These are phyloP conservation scores for Heliconius ismenius DNA, from an alignment of 2,888 invertebrate species.

Conservation along the genomic window DNA sequence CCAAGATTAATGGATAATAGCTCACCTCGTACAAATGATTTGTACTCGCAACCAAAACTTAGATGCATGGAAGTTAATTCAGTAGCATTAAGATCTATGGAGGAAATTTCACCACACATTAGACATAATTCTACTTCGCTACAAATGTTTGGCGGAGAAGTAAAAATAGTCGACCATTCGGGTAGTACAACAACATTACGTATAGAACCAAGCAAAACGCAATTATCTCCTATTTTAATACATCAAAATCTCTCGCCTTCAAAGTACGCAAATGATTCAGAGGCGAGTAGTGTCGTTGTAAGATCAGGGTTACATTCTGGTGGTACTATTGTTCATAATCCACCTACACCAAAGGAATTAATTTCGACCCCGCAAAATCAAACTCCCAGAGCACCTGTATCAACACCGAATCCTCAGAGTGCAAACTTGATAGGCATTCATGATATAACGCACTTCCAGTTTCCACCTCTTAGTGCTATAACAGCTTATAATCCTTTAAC, in stretches of 20 bases:
- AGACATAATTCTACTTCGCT: slow-evolving; percentile 79
- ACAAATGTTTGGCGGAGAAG: slow-evolving; percentile 90
- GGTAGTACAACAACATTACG: slow-evolving; percentile 86
- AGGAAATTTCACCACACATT: slow-evolving; percentile 82
- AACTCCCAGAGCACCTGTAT: slow-evolving; percentile 81
- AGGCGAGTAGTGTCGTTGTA: slow-evolving; percentile 87
- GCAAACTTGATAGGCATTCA: slow-evolving; percentile 80
- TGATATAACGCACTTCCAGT: slow-evolving; percentile 82
- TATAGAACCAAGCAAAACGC: slow-evolving; percentile 84
- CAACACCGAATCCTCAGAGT: slow-evolving; percentile 67
- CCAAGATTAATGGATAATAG: slow-evolving; percentile 70
- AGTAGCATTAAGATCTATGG: slow-evolving; percentile 77
- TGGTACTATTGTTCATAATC: slow-evolving; percentile 87
- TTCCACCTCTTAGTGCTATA: slow-evolving; percentile 86
- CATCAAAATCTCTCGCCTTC: slow-evolving; percentile 77
- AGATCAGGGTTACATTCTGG: slow-evolving; percentile 92
- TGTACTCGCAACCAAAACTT: slow-evolving; percentile 77
- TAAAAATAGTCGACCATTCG: slow-evolving; percentile 86
- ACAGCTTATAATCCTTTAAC: slow-evolving; percentile 87
- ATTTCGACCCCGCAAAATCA: slow-evolving; percentile 71
- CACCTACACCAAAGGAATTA: slow-evolving; percentile 78
- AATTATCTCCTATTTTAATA: slow-evolving; percentile 80
- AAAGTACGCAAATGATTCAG: slow-evolving; percentile 68
- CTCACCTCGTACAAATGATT: slow-evolving; percentile 68
- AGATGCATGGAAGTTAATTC: slow-evolving; percentile 76